Evolutionary conservation across 2,113 vertebrate species (phyloP), one percentile per base, ranked within the genome.

Genomic region (Fregetta grallaria): DNA sequence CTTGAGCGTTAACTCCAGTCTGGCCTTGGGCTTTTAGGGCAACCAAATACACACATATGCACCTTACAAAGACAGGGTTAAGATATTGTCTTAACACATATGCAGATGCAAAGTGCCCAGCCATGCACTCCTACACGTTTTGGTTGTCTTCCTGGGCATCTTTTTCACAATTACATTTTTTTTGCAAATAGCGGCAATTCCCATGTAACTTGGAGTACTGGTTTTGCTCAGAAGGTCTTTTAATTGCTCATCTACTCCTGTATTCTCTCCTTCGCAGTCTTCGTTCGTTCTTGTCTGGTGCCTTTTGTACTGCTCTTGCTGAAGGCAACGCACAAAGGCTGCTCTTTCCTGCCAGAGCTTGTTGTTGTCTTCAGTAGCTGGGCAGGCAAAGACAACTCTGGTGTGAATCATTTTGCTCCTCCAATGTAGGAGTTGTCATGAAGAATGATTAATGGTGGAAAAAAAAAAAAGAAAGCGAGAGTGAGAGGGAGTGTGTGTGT

Each of bases 271-370:
- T 68, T 45, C 6, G 0, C 11, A 36, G 71, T 62, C 42, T 68
- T 66, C 53, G 4, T 61, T 76, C 32, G 3, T 84, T 86, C 66
- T 89, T 75, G 59, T 18, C 16, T 72, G 27, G 36, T 92, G 49
- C 74, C 86, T 82, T 89, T n/a, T 82, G 85, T 52, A 32, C 44
- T 55, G 17, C 0, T 2, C 71, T 91, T 59, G 91, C 94, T 86
- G 84, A 62, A 96, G 96, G 95, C 95, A 73, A 88, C 14, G 6
- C 71, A 71, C 49, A 52, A 66, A 50, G 23, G 78, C 61, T 91
- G 91, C 92, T 87, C 29, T 29, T 97, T 96, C 97, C 83, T 98
- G 98, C 96, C 78, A 2, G 47, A 96, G 96, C 98, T 94, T 84
- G 98, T 97, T 45, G 32, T 59, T 95, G 84, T 86, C 85, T 91